phyloP scores from a whole-genome alignment of 2,888 invertebrate genomes.

The Meliscaeva auricollis region DNA sequence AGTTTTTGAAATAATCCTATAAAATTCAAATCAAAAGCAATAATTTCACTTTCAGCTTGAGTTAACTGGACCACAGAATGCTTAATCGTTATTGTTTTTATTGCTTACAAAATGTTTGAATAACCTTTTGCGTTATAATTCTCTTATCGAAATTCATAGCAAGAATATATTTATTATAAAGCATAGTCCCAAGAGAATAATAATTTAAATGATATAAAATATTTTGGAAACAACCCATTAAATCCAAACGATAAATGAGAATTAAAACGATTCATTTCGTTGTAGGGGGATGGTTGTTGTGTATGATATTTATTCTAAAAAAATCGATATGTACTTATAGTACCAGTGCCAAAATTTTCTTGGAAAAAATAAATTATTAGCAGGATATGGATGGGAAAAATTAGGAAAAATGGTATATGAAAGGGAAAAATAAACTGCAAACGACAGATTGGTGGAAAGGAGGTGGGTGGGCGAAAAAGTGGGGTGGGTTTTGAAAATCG shows the following conservation, averaged over 20 bases:
- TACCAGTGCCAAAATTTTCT: no score
- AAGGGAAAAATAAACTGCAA: no score
- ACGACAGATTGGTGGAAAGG: no score
- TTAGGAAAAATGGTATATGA: no score
- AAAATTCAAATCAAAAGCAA: constrained; percentile 18
- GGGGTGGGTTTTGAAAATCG: no score
- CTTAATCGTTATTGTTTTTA: constrained; percentile 26
- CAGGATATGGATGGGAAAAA: no score
- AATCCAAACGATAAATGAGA: constrained; percentile 17
- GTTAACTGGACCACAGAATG: constrained; percentile 1
- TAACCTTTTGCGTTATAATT: constrained; percentile 5
- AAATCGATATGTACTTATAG: background rate
- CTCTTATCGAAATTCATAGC: constrained; percentile 21
- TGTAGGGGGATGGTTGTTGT: background rate
- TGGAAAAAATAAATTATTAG: no score
- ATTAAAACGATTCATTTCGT: constrained; percentile 6
- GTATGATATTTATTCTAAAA: background rate
- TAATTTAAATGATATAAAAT: constrained; percentile 34
- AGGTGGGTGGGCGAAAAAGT: no score
- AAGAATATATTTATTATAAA: background rate
- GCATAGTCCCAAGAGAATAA: constrained; percentile 14
- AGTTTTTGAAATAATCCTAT: no score
- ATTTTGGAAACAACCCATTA: constrained; percentile 10
- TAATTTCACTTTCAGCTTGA: background rate
- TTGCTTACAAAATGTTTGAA: background rate